Percentiles rank a stretch among this genome's conserved stretches.
These are phyloP conservation scores for Mormyrus iriodes DNA, from an alignment of 2,113 vertebrate genomes.

Conservation along the genomic window DNA sequence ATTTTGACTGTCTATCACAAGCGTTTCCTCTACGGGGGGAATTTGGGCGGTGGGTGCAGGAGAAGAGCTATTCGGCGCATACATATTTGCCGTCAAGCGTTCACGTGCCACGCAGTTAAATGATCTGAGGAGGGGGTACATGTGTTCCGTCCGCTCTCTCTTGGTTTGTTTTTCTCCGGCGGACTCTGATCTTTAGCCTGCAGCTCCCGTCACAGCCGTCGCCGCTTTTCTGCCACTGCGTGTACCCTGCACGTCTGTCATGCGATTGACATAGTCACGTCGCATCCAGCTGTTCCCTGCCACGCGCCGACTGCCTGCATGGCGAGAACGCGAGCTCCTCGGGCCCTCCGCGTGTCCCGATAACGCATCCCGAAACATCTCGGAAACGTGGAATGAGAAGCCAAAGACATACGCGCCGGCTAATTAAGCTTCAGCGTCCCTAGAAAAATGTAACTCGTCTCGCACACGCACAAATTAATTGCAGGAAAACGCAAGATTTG, in stretches of 20 bases:
- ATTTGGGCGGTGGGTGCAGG: neutral
- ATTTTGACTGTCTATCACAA: neutral
- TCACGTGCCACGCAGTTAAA: neutral
- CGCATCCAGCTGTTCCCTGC: constrained; percentile 59
- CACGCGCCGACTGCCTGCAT: constrained; percentile 55
- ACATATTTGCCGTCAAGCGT: neutral
- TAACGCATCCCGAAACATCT: constrained; percentile 41
- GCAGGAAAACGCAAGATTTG: neutral
- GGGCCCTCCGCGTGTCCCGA: constrained; percentile 51
- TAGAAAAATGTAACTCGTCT: neutral
- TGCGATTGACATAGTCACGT: constrained; percentile 54
- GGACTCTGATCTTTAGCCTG: constrained; percentile 59
- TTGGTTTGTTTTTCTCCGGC: neutral
- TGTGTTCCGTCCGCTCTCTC: neutral
- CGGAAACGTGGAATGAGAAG: neutral
- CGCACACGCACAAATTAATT: neutral
- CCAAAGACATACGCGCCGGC: neutral
- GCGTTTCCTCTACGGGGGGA: neutral
- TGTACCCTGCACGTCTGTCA: constrained; percentile 60
- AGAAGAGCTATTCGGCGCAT: neutral
- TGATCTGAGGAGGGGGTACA: neutral
- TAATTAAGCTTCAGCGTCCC: neutral
- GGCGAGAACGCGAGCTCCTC: constrained; percentile 47
- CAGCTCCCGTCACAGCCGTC: constrained; percentile 66
- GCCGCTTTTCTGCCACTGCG: constrained; percentile 66